Evolutionary conservation across 2,113 vertebrate genomes (phyloP).

Genomic region (Toxotes chatareus): DNA sequence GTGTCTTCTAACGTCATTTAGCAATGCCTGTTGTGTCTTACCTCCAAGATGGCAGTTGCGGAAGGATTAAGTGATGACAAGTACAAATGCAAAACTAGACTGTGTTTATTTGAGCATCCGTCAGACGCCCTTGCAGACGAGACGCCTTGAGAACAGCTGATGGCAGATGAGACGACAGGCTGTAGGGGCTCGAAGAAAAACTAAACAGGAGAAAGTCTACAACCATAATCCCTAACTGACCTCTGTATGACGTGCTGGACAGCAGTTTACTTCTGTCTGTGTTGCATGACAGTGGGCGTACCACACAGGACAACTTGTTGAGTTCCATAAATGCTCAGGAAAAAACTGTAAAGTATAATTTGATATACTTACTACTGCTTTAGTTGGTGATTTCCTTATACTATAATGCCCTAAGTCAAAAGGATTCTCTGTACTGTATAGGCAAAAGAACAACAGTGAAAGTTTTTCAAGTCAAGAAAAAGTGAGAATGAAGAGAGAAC

Average conservation of each 20-base stretch:
- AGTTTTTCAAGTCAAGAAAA: not conserved
- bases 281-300: not conserved
- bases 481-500: slow-evolving; percentile 8
- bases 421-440: not conserved
- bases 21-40: not conserved
- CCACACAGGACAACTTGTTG: not conserved
- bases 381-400: not conserved
- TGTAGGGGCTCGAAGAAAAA: slow-evolving; percentile 5
- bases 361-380: not conserved
- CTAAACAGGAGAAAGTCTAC: not conserved
- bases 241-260: not conserved
- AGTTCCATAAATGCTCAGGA: not conserved
- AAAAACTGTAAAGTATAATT: not conserved
- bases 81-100: slow-evolving; percentile 50
- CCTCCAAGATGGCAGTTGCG: slow-evolving; percentile 30
- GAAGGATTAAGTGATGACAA: slow-evolving; percentile 54
- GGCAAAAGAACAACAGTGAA: not conserved
- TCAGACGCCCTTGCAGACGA: slow-evolving; percentile 31
- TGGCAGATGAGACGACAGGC: slow-evolving; percentile 59
- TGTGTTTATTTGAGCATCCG: slow-evolving; percentile 55
- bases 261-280: not conserved
- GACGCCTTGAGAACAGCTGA: slow-evolving; percentile 53
- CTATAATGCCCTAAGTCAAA: not conserved
- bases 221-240: slow-evolving; percentile 29
- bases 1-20: slow-evolving; percentile 2